phyloP scores from a whole-genome alignment of 2,797 vertebrate species.

The Phataginus tetradactyla region DNA sequence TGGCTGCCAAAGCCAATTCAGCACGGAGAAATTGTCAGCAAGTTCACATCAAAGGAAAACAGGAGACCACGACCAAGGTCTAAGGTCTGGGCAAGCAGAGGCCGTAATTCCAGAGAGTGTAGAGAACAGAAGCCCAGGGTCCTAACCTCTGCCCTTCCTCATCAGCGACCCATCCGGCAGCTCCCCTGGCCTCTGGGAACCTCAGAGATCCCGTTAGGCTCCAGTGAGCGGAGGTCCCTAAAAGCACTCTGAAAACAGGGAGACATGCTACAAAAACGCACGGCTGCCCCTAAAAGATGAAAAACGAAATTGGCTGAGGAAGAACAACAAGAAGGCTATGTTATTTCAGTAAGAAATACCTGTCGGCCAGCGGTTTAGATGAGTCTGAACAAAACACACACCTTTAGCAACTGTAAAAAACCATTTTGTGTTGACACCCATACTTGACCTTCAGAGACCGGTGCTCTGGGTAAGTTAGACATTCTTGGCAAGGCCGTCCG shows the following conservation, averaged over 20 bases:
- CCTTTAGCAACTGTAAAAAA: not conserved
- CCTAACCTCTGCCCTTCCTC: not conserved
- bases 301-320: not conserved
- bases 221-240: not conserved
- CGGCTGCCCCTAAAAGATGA: not conserved
- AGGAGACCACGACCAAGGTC: not conserved
- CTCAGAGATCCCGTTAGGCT: not conserved
- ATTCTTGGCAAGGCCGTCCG: not conserved
- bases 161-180: accelerated
- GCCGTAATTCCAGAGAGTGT: not conserved
- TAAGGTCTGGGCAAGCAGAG: not conserved
- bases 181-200: not conserved
- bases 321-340: not conserved
- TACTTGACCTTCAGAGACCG: not conserved
- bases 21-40: not conserved
- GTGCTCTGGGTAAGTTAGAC: not conserved
- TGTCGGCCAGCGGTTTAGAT: not conserved
- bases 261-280: not conserved
- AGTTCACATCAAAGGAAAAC: not conserved
- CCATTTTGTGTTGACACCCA: not conserved
- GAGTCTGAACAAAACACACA: not conserved
- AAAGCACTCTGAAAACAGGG: not conserved
- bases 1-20: conserved; percentile 24
- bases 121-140: not conserved
- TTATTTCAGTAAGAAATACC: not conserved